Conservation (phyloP, 35 echinoderm and acorn worm genomes). For the Heliocidaris erythrogramma region DNA sequence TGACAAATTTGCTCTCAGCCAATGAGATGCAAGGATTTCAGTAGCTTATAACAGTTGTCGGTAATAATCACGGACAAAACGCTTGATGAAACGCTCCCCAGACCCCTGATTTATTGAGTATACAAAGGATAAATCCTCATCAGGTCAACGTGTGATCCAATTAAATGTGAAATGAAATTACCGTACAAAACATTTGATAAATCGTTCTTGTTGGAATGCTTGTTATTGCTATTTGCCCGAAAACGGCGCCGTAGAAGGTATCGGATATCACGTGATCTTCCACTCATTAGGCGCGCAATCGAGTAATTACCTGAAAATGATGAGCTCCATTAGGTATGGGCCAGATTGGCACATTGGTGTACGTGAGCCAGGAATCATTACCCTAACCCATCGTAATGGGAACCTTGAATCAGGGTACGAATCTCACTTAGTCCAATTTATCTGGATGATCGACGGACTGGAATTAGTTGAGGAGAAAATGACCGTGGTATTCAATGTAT, state of each 20-base stretch:
- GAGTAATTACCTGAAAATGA: slow-evolving; percentile 12
- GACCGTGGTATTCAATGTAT: background rate
- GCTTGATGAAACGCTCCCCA: too few species aligned
- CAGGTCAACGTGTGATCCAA: background rate
- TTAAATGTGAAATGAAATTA: background rate
- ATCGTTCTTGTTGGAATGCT: slow-evolving; percentile 3
- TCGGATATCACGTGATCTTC: slow-evolving; percentile 1
- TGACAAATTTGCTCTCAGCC: too few species aligned
- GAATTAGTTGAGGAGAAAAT: background rate
- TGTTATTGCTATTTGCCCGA: background rate
- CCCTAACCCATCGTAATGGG: background rate
- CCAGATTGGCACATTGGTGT: background rate
- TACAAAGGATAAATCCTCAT: background rate
- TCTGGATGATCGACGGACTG: background rate
- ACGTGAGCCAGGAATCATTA: background rate
- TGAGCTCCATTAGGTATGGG: background rate
- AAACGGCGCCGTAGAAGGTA: background rate
- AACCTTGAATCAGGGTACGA: background rate
- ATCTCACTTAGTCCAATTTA: background rate
- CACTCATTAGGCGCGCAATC: background rate
- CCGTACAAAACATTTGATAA: background rate
- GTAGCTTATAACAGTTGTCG: too few species aligned
- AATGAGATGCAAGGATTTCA: too few species aligned
- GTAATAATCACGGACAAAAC: too few species aligned
- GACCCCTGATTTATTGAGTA: background rate